These are phyloP conservation scores for Euura lappo DNA, from an alignment of 1,140 invertebrate genomes.

Conservation along the genomic window DNA sequence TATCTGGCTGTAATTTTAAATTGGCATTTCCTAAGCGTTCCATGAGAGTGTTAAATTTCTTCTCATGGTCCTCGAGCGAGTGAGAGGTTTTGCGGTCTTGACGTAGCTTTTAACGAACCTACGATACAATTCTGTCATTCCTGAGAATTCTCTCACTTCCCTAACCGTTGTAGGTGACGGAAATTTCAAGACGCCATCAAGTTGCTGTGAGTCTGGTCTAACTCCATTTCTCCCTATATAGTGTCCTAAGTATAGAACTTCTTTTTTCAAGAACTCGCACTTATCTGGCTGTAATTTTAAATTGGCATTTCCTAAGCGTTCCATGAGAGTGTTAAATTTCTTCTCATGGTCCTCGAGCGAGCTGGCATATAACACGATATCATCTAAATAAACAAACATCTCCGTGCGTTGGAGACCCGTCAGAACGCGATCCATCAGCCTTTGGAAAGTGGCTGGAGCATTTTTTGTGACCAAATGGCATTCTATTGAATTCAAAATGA, in stretches of 20 bases:
- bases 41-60: conserved; percentile 27
- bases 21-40: too few species aligned
- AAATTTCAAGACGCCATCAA: conserved; percentile 21
- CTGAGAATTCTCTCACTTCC: conserved; percentile 32
- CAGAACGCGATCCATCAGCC: too few species aligned
- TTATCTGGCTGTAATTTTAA: too few species aligned
- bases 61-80: conserved; percentile 26
- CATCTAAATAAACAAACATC: conserved; percentile 42
- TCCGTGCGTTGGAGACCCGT: conserved; percentile 25
- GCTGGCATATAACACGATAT: conserved; percentile 45
- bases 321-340: too few species aligned
- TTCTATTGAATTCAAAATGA: conserved; percentile 28
- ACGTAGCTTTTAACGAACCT: conserved; percentile 33
- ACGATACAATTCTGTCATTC: conserved; percentile 33
- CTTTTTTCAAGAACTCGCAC: too few species aligned
- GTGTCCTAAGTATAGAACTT: conserved; percentile 37
- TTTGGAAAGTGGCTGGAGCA: conserved; percentile 25
- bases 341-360: conserved; percentile 43
- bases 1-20: too few species aligned
- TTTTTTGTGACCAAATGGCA: conserved; percentile 37
- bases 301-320: too few species aligned
- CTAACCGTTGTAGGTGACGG: conserved; percentile 26
- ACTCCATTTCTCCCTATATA: conserved; percentile 30
- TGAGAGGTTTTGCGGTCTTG: conserved; percentile 34
- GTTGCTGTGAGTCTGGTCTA: conserved; percentile 27